Evolutionary conservation across 2,797 vertebrate species (phyloP).

Genomic region (Manis crassicaudata): DNA sequence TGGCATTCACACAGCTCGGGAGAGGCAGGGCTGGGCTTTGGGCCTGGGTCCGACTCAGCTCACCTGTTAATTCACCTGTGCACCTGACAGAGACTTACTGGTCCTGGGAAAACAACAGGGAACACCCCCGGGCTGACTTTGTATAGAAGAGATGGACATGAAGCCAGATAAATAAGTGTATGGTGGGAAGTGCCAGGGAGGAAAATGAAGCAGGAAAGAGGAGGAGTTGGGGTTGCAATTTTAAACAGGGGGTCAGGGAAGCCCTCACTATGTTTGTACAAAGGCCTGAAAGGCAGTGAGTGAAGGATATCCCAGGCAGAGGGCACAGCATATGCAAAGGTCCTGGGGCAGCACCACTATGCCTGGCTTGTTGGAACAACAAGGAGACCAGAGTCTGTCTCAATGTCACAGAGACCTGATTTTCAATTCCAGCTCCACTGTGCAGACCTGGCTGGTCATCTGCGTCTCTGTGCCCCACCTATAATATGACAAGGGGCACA

Average conservation of each 20-base stretch:
- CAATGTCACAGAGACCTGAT: no score
- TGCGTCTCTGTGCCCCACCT: background rate
- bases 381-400: background rate
- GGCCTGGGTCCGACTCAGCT: background rate
- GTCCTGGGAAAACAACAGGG: background rate
- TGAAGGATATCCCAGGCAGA: background rate
- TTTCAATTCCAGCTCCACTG: no score
- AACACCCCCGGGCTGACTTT: background rate
- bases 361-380: accelerated
- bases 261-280: background rate
- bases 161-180: background rate
- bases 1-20: background rate
- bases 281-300: no score
- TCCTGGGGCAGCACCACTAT: background rate
- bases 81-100: background rate
- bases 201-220: background rate
- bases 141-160: background rate
- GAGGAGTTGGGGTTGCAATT: background rate
- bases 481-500: background rate
- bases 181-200: background rate
- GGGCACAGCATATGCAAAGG: background rate
- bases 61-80: background rate
- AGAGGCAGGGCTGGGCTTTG: background rate
- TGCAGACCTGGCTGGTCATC: background rate
- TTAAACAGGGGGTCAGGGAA: background rate